Conservation (phyloP, 1,140 invertebrate species). For the Anastatus disparis region DNA sequence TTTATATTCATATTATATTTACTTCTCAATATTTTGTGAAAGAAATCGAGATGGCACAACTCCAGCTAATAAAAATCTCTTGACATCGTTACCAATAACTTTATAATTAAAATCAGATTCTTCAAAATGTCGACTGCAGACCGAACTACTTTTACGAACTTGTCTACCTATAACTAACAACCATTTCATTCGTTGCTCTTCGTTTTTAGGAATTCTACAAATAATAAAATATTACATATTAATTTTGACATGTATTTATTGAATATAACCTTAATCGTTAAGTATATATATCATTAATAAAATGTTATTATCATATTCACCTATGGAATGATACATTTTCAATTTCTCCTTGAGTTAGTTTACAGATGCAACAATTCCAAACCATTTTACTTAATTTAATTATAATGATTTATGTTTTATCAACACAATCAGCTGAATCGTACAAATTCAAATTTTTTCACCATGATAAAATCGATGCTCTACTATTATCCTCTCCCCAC, state of each 20-base stretch:
- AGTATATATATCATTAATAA: background rate
- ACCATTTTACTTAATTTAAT: too few relatives aligned
- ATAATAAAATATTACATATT: background rate
- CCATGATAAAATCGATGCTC: too few relatives aligned
- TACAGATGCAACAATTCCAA: background rate
- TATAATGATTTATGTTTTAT: too few relatives aligned
- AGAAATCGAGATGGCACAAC: background rate
- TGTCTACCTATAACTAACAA: background rate
- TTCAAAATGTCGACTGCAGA: background rate
- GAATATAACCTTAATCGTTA: background rate
- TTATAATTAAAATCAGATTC: constrained; percentile 1
- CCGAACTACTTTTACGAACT: background rate
- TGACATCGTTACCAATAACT: background rate
- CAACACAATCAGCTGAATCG: too few relatives aligned
- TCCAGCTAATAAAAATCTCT: background rate
- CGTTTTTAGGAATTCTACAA: background rate
- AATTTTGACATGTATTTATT: background rate
- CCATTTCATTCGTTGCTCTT: background rate
- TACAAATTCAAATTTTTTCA: too few relatives aligned
- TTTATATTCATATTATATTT: too few relatives aligned
- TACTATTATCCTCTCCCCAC: too few relatives aligned
- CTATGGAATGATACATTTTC: background rate
- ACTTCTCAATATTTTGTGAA: too few relatives aligned
- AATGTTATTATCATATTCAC: background rate
- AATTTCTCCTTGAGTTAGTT: background rate